Evolutionary conservation across 2,113 vertebrate genomes (phyloP).

Genomic region (Sorex fumeus): DNA sequence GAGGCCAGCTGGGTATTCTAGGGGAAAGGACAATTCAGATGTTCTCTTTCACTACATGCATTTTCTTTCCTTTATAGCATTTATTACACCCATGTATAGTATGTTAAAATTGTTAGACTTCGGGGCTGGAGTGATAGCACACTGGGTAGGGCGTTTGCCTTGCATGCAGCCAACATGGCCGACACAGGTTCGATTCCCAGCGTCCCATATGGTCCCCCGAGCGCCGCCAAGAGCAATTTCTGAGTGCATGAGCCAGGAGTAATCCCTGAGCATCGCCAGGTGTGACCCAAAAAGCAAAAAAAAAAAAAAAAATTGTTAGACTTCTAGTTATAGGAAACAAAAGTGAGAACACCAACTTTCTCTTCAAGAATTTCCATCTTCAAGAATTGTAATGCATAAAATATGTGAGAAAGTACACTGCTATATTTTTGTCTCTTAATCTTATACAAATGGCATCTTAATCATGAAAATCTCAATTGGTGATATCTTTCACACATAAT

Average conservation of each 20-base stretch:
- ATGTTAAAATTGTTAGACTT: slow-evolving; percentile 5
- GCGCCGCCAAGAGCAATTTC: too few species aligned
- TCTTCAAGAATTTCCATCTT: neutral
- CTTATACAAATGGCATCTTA: neutral
- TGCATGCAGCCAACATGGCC: too few species aligned
- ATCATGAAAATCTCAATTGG: neutral
- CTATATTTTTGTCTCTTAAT: neutral
- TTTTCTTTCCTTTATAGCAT: too few species aligned
- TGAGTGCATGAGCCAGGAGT: too few species aligned
- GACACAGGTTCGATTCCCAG: too few species aligned
- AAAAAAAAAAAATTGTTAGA: slow-evolving; percentile 21
- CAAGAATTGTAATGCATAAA: neutral
- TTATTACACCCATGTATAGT: neutral
- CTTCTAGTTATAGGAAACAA: neutral
- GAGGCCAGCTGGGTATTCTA: too few species aligned
- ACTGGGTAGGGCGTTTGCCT: too few species aligned
- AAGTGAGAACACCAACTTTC: neutral
- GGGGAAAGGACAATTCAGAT: too few species aligned
- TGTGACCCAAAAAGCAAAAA: too few species aligned
- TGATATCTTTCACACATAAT: neutral
- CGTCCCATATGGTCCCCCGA: too few species aligned
- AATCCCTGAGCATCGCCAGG: too few species aligned
- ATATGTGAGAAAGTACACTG: neutral
- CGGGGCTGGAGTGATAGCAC: too few species aligned
- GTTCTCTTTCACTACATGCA: neutral